Conservation (phyloP, 1,140 invertebrate genomes). For the Pseudomyrmex dendroicus region DNA sequence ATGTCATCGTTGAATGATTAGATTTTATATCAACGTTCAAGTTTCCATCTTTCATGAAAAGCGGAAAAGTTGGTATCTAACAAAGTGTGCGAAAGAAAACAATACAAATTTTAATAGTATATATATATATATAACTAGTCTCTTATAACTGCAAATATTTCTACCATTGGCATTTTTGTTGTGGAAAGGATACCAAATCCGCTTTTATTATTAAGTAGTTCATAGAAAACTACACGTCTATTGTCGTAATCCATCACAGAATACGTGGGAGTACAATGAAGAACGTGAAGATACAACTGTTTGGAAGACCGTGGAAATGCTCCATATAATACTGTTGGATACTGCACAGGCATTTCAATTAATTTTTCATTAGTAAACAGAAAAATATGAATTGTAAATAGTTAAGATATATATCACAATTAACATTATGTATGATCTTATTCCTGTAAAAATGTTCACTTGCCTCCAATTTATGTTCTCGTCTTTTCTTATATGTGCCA, state of each 20-base stretch:
- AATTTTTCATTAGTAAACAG: neutral
- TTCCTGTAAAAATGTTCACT: constrained; percentile 35
- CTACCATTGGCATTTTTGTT: constrained; percentile 85
- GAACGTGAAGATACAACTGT: constrained; percentile 86
- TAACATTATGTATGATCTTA: neutral
- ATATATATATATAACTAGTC: neutral
- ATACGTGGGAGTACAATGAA: constrained; percentile 87
- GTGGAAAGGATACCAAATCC: constrained; percentile 87
- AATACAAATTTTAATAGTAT: constrained; percentile 40
- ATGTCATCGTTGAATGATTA: constrained; percentile 84
- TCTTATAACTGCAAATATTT: constrained; percentile 1
- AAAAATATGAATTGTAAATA: constrained; percentile 67
- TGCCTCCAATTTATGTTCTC: constrained; percentile 88
- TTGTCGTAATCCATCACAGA: constrained; percentile 73
- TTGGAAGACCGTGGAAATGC: constrained; percentile 80
- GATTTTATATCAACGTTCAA: constrained; percentile 88
- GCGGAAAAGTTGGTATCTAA: constrained; percentile 92
- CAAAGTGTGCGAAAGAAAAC: neutral
- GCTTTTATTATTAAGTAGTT: constrained; percentile 73
- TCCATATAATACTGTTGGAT: constrained; percentile 81
- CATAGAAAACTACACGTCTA: constrained; percentile 76
- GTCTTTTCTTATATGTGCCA: constrained; percentile 90
- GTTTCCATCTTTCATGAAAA: constrained; percentile 94
- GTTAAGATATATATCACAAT: neutral
- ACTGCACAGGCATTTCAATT: constrained; percentile 75